Conservation (phyloP, 2,888 invertebrate species). For the Pandemis heparana region DNA sequence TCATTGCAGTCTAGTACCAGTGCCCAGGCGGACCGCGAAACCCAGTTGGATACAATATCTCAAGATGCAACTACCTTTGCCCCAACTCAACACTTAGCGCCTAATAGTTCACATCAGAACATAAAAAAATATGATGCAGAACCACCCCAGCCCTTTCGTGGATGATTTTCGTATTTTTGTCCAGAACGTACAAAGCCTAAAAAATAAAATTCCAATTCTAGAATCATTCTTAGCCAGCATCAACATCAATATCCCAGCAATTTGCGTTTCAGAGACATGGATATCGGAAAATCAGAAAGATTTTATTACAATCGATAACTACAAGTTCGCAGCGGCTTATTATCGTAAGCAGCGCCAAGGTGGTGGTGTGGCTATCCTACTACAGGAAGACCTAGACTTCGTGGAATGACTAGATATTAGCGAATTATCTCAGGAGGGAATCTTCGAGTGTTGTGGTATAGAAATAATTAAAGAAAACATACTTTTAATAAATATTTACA, state of each 20-base stretch:
- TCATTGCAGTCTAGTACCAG: no score
- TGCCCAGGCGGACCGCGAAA: no score
- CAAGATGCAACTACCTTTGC: no score
- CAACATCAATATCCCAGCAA: neutral
- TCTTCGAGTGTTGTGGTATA: neutral
- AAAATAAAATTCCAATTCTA: neutral
- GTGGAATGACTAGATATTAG: neutral
- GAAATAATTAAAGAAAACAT: neutral
- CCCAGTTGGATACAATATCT: no score
- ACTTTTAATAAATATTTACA: neutral
- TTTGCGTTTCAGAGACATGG: neutral
- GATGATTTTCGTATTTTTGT: neutral
- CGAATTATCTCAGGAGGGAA: neutral
- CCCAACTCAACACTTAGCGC: no score
- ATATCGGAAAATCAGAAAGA: neutral
- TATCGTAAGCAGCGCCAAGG: neutral
- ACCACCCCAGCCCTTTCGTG: neutral
- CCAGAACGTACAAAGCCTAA: neutral
- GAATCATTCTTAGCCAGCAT: neutral
- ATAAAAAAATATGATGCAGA: neutral
- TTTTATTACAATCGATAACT: neutral
- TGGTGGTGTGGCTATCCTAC: neutral
- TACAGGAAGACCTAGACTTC: neutral
- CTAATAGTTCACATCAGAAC: neutral
- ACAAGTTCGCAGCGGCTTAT: neutral